These are phyloP conservation scores for Benthosema pterotum DNA, from an alignment of 2,797 vertebrate species.

Conservation along the genomic window DNA sequence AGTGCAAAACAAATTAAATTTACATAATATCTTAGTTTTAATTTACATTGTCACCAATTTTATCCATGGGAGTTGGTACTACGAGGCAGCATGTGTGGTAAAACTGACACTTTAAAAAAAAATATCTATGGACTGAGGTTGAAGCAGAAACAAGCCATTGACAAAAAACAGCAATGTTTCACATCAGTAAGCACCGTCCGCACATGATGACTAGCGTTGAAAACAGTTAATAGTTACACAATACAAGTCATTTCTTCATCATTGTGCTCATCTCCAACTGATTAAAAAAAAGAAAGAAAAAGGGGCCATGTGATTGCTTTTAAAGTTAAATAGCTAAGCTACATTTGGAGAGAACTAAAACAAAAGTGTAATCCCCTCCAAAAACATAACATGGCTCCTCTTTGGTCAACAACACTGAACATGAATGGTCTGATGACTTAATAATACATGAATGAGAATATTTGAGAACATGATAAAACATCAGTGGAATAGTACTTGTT, in stretches of 20 bases:
- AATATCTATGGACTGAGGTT: constrained; percentile 22
- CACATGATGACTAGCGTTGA: constrained; percentile 38
- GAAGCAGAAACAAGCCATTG: constrained; percentile 44
- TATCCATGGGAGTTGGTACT: constrained; percentile 37
- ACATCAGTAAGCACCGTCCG: constrained; percentile 58
- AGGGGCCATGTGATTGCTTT: constrained; percentile 6
- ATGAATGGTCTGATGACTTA: constrained; percentile 37
- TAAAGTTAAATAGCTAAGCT: constrained; percentile 15
- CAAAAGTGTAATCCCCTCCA: constrained; percentile 4
- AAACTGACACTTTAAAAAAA: constrained; percentile 35
- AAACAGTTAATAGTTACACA: constrained; percentile 44
- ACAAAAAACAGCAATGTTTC: constrained; percentile 47
- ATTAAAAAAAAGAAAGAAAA: too few relatives aligned
- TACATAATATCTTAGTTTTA: constrained; percentile 17
- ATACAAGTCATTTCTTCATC: constrained; percentile 40
- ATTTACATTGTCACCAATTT: constrained; percentile 45
- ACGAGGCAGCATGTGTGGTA: constrained; percentile 61
- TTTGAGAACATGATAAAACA: constrained; percentile 37
- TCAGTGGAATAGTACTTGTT: not conserved
- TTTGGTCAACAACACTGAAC: constrained; percentile 61
- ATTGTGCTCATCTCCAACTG: constrained; percentile 27
- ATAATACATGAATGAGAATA: constrained; percentile 16
- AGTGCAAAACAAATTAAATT: constrained; percentile 18
- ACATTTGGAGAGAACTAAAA: constrained; percentile 1
- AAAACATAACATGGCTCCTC: constrained; percentile 50